A percentile compares a stretch with the other conserved stretches of the same genome.
Conservation (phyloP, 2,113 vertebrate species). For the Cygnus buccinator region DNA sequence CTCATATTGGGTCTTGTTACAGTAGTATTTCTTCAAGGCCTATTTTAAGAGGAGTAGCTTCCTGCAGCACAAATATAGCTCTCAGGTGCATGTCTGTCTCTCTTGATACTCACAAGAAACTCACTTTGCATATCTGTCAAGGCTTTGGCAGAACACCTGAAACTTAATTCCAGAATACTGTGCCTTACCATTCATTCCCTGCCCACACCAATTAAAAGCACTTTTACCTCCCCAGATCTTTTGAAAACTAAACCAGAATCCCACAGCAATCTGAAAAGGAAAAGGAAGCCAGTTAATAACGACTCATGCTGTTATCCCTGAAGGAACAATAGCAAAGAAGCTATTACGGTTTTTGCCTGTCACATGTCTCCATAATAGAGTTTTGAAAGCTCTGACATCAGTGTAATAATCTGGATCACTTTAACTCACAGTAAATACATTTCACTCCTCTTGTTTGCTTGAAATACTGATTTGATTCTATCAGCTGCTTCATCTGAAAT, state of each 20-base stretch:
- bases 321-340: background rate
- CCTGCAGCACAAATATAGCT: background rate
- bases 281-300: background rate
- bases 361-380: background rate
- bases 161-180: background rate
- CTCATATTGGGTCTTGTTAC: background rate
- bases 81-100: background rate
- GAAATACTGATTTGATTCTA: constrained; percentile 33
- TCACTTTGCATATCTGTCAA: background rate
- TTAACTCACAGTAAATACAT: constrained; percentile 23
- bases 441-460: constrained; percentile 28
- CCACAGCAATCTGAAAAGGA: background rate
- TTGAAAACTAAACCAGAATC: background rate
- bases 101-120: background rate
- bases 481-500: constrained; percentile 47
- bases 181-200: background rate
- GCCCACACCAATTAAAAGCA: background rate
- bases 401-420: constrained; percentile 12
- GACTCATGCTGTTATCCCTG: background rate
- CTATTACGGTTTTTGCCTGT: background rate
- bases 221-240: background rate
- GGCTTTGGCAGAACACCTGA: background rate
- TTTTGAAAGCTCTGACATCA: constrained; percentile 33
- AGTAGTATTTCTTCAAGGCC: background rate
- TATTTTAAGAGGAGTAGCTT: background rate